Percentiles rank a stretch among this genome's conserved stretches.
Evolutionary conservation across 1,140 invertebrate species (phyloP).

Genomic region (Leptopilina clavipes): DNA sequence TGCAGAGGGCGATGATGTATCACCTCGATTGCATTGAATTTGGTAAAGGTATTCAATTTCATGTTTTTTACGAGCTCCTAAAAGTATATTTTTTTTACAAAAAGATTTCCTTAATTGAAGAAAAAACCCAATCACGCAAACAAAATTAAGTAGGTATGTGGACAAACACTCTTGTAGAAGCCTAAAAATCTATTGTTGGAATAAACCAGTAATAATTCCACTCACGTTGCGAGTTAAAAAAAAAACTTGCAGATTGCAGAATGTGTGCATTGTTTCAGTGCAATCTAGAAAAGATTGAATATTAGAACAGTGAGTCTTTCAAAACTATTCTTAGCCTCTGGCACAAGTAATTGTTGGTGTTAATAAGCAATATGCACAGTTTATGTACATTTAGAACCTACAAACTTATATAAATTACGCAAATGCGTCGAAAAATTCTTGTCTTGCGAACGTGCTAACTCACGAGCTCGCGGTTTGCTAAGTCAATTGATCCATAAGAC

Average conservation of each 20-base stretch:
- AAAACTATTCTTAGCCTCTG: conserved; percentile 34
- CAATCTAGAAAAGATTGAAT: conserved; percentile 13
- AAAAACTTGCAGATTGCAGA: background rate
- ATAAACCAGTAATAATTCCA: background rate
- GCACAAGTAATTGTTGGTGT: conserved; percentile 63
- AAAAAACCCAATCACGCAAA: too few relatives aligned
- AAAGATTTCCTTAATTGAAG: background rate
- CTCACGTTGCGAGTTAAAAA: background rate
- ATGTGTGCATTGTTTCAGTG: background rate
- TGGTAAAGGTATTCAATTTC: background rate
- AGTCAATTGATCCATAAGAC: conserved; percentile 61
- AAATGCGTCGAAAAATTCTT: conserved; percentile 34
- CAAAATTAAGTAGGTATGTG: too few relatives aligned
- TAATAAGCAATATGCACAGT: conserved; percentile 63
- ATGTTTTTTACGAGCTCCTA: background rate
- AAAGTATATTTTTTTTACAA: background rate
- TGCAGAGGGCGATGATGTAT: background rate
- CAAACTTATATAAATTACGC: conserved; percentile 31
- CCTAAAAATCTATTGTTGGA: too few relatives aligned
- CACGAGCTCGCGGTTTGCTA: conserved; percentile 53
- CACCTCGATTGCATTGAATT: conserved; percentile 7
- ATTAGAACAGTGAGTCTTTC: background rate
- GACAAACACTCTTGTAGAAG: too few relatives aligned
- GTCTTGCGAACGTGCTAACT: conserved; percentile 25
- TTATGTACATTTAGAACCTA: conserved; percentile 42